Conservation (phyloP, 2,113 vertebrate genomes). For the Sceloporus undulatus region DNA sequence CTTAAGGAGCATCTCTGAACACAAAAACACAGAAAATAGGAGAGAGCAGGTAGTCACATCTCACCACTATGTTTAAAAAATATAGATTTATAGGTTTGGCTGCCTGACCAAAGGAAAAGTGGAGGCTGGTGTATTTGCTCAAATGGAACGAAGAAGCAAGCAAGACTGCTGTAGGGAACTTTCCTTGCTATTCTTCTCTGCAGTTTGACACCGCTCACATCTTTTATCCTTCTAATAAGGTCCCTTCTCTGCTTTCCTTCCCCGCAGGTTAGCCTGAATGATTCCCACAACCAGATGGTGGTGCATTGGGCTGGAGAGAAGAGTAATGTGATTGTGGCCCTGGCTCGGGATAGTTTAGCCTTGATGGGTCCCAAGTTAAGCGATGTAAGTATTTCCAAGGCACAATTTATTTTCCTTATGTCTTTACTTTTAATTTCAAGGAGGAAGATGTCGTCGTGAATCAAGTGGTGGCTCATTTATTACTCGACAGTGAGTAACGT, state of each 20-base stretch:
- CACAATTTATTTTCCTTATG: too few species aligned
- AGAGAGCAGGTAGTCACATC: too few species aligned
- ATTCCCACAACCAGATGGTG: conserved; percentile 99
- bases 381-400: conserved; percentile 82
- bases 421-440: not conserved
- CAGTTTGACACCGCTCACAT: not conserved
- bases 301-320: conserved; percentile 99
- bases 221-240: not conserved
- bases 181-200: rapidly evolving
- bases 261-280: conserved; percentile 92
- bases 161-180: rapidly evolving
- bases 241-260: not conserved
- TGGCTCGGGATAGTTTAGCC: conserved; percentile 92
- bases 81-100: too few species aligned
- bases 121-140: too few species aligned
- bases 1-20: too few species aligned
- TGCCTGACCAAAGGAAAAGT: too few species aligned
- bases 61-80: too few species aligned
- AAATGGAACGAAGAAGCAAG: too few species aligned
- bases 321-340: conserved; percentile 95
- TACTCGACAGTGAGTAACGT: too few species aligned
- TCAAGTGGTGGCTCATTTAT: too few species aligned
- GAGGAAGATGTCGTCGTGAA: not conserved
- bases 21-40: too few species aligned
- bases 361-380: conserved; percentile 89